These are phyloP conservation scores for Neodiprion fabricii DNA, from an alignment of 1,140 invertebrate species.

Conservation along the genomic window DNA sequence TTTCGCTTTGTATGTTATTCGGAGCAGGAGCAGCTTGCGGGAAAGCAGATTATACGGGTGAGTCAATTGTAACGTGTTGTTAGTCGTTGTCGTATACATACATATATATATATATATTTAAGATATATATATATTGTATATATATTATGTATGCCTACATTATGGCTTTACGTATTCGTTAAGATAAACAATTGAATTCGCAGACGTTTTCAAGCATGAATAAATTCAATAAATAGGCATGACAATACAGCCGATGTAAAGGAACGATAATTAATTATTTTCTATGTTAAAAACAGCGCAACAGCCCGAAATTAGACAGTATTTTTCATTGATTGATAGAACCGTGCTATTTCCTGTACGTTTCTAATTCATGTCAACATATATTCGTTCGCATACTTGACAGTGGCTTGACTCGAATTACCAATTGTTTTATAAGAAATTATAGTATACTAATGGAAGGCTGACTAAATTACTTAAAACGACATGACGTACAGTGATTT, in stretches of 20 bases:
- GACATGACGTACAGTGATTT: too few relatives aligned
- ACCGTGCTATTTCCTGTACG: too few relatives aligned
- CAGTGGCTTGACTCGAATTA: too few relatives aligned
- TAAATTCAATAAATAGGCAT: conserved; percentile 21
- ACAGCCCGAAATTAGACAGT: too few relatives aligned
- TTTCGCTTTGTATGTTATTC: conserved; percentile 34
- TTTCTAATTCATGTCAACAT: too few relatives aligned
- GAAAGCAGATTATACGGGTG: conserved; percentile 79
- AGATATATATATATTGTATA: too few relatives aligned
- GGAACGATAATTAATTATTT: neutral
- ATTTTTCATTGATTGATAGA: too few relatives aligned
- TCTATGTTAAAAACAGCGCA: too few relatives aligned
- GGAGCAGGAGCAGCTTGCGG: conserved; percentile 71
- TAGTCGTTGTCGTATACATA: conserved; percentile 21
- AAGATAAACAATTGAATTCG: conserved; percentile 21
- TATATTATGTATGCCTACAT: neutral
- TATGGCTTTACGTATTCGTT: conserved; percentile 23
- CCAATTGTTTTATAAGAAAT: too few relatives aligned
- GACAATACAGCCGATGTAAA: neutral
- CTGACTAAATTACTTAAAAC: too few relatives aligned
- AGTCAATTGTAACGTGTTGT: conserved; percentile 55
- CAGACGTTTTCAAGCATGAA: conserved; percentile 33
- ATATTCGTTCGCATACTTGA: too few relatives aligned
- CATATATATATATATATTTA: neutral
- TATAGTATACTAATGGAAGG: too few relatives aligned